phyloP scores from a whole-genome alignment of 2,113 vertebrate genomes.

The Callipepla squamata region DNA sequence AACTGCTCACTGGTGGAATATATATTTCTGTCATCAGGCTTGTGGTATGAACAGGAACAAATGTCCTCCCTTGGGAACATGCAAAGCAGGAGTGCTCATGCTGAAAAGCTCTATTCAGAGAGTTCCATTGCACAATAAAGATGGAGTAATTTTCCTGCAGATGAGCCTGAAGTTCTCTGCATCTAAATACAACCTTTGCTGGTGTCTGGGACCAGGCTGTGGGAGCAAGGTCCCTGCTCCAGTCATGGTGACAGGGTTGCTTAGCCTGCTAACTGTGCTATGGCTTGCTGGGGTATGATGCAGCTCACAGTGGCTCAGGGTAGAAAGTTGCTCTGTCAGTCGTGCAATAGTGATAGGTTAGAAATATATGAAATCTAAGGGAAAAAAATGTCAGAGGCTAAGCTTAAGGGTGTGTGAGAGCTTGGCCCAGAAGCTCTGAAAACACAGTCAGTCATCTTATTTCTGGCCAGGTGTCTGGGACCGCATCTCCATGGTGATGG shows the following conservation, averaged over 20 bases:
- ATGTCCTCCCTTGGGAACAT: background rate
- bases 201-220: background rate
- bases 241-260: background rate
- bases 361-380: fast-evolving
- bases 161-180: background rate
- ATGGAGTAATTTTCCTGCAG: background rate
- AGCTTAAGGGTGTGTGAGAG: background rate
- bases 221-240: no score
- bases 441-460: background rate
- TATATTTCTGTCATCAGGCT: background rate
- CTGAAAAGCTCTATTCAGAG: background rate
- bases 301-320: background rate
- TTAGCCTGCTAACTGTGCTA: background rate
- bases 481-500: constrained; percentile 80
- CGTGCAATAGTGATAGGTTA: fast-evolving
- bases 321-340: background rate
- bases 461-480: constrained; percentile 82
- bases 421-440: background rate
- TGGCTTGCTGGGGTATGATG: background rate
- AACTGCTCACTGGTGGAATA: background rate
- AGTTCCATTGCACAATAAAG: background rate
- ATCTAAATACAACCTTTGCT: background rate
- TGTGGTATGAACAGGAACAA: background rate
- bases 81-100: background rate
- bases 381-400: background rate